Evolutionary conservation across 2,888 invertebrate genomes (phyloP).

Genomic region (Pyrocoelia pectoralis): DNA sequence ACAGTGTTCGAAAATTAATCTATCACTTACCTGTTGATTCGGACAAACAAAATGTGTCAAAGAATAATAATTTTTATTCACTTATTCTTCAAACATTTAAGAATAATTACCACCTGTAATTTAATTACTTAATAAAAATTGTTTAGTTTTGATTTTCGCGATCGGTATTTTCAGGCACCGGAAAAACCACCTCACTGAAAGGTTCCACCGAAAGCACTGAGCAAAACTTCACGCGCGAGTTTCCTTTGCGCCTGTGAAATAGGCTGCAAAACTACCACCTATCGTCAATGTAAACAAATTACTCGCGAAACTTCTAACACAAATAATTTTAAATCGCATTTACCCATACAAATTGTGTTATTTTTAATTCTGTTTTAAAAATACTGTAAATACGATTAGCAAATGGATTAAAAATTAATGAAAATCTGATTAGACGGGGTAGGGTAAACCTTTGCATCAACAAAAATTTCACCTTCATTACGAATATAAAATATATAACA

Average conservation of each 20-base stretch:
- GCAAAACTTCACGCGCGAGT: constrained; percentile 5
- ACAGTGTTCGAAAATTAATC: not conserved
- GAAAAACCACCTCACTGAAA: constrained; percentile 15
- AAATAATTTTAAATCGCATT: not conserved
- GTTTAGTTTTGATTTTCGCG: not conserved
- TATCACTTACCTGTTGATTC: constrained; percentile 8
- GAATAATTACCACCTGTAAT: not conserved
- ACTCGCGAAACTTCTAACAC: constrained; percentile 15
- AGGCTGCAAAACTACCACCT: constrained; percentile 25
- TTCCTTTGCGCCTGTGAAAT: constrained; percentile 28
- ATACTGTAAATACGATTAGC: no score
- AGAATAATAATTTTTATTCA: not conserved
- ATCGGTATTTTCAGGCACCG: not conserved
- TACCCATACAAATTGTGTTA: no score
- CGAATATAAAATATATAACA: no score
- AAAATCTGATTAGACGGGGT: no score
- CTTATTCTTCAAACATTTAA: not conserved
- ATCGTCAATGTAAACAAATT: constrained; percentile 21
- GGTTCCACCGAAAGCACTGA: constrained; percentile 4
- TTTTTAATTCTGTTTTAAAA: no score
- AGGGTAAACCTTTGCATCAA: no score
- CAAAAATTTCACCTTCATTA: no score
- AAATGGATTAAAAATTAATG: no score
- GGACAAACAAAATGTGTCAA: not conserved
- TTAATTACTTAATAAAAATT: not conserved